Conservation (phyloP, 2,888 invertebrate genomes). For the Hedychridium roseum region DNA sequence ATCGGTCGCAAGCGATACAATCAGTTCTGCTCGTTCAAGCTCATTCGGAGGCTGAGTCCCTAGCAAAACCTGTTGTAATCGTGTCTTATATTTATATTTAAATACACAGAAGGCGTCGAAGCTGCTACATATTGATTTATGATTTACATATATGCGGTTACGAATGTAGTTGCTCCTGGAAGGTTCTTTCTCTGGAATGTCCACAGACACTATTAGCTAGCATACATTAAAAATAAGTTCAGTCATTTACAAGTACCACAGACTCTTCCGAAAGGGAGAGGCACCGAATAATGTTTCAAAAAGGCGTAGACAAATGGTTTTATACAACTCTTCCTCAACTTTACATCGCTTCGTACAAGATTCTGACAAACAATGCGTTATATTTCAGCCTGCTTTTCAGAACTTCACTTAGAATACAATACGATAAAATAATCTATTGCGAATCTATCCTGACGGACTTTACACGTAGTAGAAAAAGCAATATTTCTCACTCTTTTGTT, state of each 20-base stretch:
- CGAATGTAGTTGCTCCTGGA: slow-evolving; percentile 26
- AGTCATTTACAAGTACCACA: slow-evolving; percentile 49
- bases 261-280: slow-evolving; percentile 48
- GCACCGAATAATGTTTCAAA: slow-evolving; percentile 35
- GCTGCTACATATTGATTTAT: slow-evolving; percentile 38
- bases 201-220: slow-evolving; percentile 46
- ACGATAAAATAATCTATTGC: no score
- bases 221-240: slow-evolving; percentile 50
- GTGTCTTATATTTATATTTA: slow-evolving; percentile 33
- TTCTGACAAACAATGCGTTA: no score
- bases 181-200: slow-evolving; percentile 43
- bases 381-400: no score
- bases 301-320: slow-evolving; percentile 17
- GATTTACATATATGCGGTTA: slow-evolving; percentile 36
- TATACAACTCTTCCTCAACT: no score
- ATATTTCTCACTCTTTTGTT: not conserved
- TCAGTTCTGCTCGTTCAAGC: slow-evolving; percentile 22
- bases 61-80: slow-evolving; percentile 17
- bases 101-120: slow-evolving; percentile 39
- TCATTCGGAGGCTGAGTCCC: slow-evolving; percentile 26
- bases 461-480: no score
- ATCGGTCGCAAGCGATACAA: slow-evolving; percentile 11
- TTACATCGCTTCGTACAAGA: no score
- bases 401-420: no score
- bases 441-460: no score